These are phyloP conservation scores for Sebastes ruberrimus DNA, from an alignment of 2,797 vertebrate species.

Conservation along the genomic window DNA sequence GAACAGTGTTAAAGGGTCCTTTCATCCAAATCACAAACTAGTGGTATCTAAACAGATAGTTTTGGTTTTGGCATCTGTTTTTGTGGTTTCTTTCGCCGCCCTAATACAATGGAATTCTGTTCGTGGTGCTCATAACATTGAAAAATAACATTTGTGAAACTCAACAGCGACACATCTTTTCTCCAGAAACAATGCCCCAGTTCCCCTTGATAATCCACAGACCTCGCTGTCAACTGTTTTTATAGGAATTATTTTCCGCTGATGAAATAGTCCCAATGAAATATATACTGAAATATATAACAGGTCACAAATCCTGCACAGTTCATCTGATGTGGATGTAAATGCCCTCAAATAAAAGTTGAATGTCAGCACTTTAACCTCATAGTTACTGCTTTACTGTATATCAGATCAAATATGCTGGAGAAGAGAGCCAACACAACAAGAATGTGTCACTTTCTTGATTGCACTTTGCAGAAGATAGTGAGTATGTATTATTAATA, in stretches of 20 bases:
- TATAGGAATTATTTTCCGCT: neutral
- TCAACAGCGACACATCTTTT: neutral
- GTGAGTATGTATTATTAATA: too few relatives aligned
- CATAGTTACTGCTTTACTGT: neutral
- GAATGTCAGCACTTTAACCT: too few relatives aligned
- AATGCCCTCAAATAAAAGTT: neutral
- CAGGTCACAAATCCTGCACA: neutral
- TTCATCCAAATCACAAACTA: neutral
- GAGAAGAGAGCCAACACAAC: too few relatives aligned
- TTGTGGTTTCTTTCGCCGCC: neutral
- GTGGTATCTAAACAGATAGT: neutral
- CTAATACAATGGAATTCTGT: neutral
- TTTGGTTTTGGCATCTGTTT: constrained; percentile 3
- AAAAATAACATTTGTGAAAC: constrained; percentile 32
- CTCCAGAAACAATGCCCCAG: constrained; percentile 11
- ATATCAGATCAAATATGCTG: neutral
- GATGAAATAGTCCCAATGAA: constrained; percentile 1
- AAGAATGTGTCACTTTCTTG: too few relatives aligned
- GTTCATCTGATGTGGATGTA: neutral
- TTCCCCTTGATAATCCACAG: constrained; percentile 21
- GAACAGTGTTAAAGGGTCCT: neutral
- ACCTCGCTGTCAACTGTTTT: constrained; percentile 4
- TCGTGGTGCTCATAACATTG: neutral
- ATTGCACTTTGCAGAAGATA: too few relatives aligned
- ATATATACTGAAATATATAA: neutral